These are phyloP conservation scores for Wiebesia pumilae DNA, from an alignment of 1,140 invertebrate species.

Conservation along the genomic window DNA sequence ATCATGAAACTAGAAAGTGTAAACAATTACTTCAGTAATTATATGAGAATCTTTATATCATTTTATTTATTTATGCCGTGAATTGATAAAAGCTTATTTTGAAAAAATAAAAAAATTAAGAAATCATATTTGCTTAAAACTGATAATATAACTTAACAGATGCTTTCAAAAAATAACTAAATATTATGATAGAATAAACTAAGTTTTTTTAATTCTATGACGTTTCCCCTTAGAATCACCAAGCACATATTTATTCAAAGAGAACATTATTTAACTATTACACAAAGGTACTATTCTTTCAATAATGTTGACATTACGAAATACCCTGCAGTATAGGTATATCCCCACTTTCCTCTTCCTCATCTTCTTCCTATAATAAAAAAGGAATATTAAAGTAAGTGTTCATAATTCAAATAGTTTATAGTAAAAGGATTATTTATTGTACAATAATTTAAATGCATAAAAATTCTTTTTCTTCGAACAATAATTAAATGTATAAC, in stretches of 20 bases:
- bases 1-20: background rate
- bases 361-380: slow-evolving; percentile 35
- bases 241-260: slow-evolving; percentile 14
- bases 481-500: no score
- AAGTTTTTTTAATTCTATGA: slow-evolving; percentile 17
- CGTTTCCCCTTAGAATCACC: slow-evolving; percentile 34
- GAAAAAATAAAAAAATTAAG: background rate
- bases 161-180: background rate
- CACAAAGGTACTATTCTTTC: slow-evolving; percentile 25
- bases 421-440: no score
- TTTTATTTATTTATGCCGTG: background rate
- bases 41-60: background rate
- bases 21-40: background rate
- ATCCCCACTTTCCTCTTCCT: slow-evolving; percentile 52
- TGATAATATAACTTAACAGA: background rate
- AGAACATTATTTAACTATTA: slow-evolving; percentile 42
- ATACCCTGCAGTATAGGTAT: slow-evolving; percentile 52
- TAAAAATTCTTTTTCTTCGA: no score
- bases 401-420: no score
- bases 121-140: background rate
- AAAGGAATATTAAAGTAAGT: background rate
- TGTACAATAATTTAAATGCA: no score
- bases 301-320: slow-evolving; percentile 47
- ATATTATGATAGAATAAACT: background rate
- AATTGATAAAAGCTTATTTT: background rate